Base-by-base conservation (phyloP, 2,888 invertebrate species). In the Dendrolimus houi region DNA sequence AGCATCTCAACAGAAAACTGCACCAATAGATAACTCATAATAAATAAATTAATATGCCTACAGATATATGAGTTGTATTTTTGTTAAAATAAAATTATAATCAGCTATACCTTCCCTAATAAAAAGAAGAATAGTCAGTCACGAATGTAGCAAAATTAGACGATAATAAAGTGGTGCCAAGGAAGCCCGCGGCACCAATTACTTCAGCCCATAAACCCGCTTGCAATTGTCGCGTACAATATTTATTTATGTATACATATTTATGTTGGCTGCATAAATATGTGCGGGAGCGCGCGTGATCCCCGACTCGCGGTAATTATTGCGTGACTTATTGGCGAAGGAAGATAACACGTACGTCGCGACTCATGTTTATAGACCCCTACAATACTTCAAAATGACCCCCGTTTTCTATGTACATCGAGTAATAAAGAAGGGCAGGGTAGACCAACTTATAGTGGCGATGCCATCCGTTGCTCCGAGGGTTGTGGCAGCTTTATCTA, bases 251-350 rank as follows among this genome's bases (percentile, higher is more conserved):
- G 73, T 72, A 70, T 77, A 47, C 47, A 12, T 47, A 79, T 81
- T 84, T 81, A 83, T 81, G 81, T 79, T 72, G 72, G 72, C 72
- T 71, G 74, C 81, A 84, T 87, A 88, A 88, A 88, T 86, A 85
- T 83, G 81, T 82, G 79, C 79, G 75, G 72, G 80, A 77, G 74
- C 71, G 81, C 74, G 82, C 78, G 85, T 82, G 87, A 84, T 83
- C 77, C 81, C 75, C 75, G 70, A 75, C 72, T 76, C 81, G 84
- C 83, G 80, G 89, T 86, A 90, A 89, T 90, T 89, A 90, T 86
- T 83, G 87, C 82, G 82, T 88, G 88, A 90, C 87, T 89, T 89
- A 89, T 90, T 89, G 88, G 81, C 82, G 82, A 79, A 79, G 75
- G 76, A 77, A 85, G 89, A 89, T 89, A 89, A 86, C 88, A 85